These are phyloP conservation scores for Osmerus eperlanus DNA, from an alignment of 2,113 vertebrate genomes.

Conservation along the genomic window DNA sequence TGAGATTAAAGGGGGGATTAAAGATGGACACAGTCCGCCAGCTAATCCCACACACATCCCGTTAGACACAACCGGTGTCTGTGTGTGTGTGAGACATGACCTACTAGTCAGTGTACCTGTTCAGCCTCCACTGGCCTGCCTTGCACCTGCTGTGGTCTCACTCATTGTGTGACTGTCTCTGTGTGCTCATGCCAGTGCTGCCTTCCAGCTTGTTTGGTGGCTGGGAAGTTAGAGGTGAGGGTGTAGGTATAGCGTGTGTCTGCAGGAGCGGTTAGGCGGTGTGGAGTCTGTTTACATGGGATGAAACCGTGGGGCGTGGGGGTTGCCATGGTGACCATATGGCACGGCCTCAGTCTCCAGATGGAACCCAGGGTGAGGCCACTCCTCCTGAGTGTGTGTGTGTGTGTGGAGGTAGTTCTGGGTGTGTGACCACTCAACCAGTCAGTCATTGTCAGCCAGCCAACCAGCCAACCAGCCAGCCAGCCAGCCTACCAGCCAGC, in stretches of 20 bases:
- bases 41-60: slow-evolving; percentile 40
- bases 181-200: too few species aligned
- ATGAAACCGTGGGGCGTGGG: not conserved
- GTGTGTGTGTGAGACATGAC: not conserved
- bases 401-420: too few species aligned
- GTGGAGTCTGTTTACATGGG: slow-evolving; percentile 18
- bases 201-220: too few species aligned
- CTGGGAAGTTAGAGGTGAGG: too few species aligned
- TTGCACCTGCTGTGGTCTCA: too few species aligned
- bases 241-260: too few species aligned
- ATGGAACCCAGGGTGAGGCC: slow-evolving; percentile 25
- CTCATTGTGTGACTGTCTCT: too few species aligned
- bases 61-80: slow-evolving; percentile 10
- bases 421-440: too few species aligned
- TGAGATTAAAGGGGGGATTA: slow-evolving; percentile 39
- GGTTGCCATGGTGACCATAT: slow-evolving; percentile 35
- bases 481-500: not conserved
- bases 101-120: not conserved
- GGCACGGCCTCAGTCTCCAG: slow-evolving; percentile 39
- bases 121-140: too few species aligned
- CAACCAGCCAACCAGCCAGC: not conserved
- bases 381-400: too few species aligned
- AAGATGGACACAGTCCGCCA: slow-evolving; percentile 18
- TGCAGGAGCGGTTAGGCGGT: too few species aligned
- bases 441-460: too few species aligned